A percentile compares a stretch with the other conserved stretches of the same genome.
Conservation (phyloP, 2,888 invertebrate species). For the Agrotis segetum region DNA sequence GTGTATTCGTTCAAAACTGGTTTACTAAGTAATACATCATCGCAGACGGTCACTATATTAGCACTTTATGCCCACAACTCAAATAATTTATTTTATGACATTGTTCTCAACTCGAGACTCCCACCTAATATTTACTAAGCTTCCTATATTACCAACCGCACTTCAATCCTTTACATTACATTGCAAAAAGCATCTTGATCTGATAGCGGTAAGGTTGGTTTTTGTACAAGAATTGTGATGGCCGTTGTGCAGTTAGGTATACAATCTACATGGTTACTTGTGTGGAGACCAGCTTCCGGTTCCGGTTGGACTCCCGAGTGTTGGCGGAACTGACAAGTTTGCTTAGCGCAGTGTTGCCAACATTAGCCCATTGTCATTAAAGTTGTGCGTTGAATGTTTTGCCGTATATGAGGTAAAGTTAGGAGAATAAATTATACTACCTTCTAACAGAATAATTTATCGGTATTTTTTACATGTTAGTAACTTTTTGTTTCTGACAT, state of each 20-base stretch:
- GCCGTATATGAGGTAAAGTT: slow-evolving; percentile 33
- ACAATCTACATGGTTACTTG: slow-evolving; percentile 52
- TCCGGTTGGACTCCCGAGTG: slow-evolving; percentile 68
- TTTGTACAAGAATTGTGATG: neutral
- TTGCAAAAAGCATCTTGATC: neutral
- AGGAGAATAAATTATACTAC: slow-evolving; percentile 24
- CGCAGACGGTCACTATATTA: neutral
- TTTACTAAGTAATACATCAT: neutral
- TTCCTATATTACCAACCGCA: slow-evolving; percentile 33
- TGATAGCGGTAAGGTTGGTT: neutral
- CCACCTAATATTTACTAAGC: slow-evolving; percentile 62
- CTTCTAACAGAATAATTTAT: neutral
- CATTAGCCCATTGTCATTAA: slow-evolving; percentile 68
- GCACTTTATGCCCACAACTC: slow-evolving; percentile 9
- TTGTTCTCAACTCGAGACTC: slow-evolving; percentile 58
- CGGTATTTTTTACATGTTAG: neutral
- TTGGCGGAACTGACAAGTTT: slow-evolving; percentile 76
- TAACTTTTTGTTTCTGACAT: neutral
- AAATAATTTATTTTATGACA: slow-evolving; percentile 46
- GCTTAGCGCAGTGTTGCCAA: slow-evolving; percentile 68
- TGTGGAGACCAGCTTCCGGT: slow-evolving; percentile 69
- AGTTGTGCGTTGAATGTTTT: slow-evolving; percentile 53
- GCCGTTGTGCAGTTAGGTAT: slow-evolving; percentile 6
- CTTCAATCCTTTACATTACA: no score
- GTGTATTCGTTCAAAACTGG: slow-evolving; percentile 1